These are phyloP conservation scores for Aphelocoma coerulescens DNA, from an alignment of 2,113 vertebrate species.

Conservation along the genomic window DNA sequence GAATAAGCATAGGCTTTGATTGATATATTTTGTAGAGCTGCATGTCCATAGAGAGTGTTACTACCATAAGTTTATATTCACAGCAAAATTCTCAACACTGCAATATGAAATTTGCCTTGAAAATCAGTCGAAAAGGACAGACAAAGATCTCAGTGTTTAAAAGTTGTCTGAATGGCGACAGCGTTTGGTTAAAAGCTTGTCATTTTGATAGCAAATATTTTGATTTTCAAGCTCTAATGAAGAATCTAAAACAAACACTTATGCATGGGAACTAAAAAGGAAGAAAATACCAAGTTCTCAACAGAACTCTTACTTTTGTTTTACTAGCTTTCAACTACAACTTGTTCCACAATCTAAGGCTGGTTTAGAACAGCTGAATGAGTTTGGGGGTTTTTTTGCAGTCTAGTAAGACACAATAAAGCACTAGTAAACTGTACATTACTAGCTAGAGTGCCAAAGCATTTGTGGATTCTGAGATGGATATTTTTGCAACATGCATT, in stretches of 20 bases:
- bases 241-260: neutral
- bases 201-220: neutral
- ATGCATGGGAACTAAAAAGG: neutral
- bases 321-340: neutral
- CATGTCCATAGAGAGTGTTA: neutral
- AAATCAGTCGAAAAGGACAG: neutral
- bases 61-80: rapidly evolving
- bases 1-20: neutral
- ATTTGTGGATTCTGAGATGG: neutral
- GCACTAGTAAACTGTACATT: neutral
- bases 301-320: neutral
- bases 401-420: neutral
- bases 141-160: neutral
- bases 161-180: neutral
- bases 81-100: neutral
- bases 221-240: neutral
- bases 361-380: neutral
- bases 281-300: neutral
- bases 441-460: neutral
- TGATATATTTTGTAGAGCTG: neutral
- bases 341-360: neutral
- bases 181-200: neutral
- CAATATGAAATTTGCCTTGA: neutral
- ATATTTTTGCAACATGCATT: neutral
- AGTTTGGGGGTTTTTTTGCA: neutral